Percentiles rank a stretch among this genome's conserved stretches.
Evolutionary conservation across 2,113 vertebrate genomes (phyloP).

Genomic region (Octodon degus): DNA sequence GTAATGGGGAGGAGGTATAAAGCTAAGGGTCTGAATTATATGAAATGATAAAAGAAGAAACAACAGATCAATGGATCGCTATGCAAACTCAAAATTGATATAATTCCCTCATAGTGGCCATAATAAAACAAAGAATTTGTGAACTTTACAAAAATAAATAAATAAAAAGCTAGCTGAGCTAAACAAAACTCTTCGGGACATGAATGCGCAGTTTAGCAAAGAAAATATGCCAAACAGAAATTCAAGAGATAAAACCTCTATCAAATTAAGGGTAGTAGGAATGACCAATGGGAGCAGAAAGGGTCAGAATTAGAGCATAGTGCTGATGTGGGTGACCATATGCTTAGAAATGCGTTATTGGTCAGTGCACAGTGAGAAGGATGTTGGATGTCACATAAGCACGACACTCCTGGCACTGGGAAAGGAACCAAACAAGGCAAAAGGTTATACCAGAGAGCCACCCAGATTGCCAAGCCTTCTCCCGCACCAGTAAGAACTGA

Average conservation of each 20-base stretch:
- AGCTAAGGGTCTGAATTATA: neutral
- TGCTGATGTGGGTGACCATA: neutral
- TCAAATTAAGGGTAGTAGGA: neutral
- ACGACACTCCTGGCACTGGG: too few species aligned
- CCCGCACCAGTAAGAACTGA: neutral
- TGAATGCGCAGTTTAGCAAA: neutral
- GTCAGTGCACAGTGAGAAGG: too few species aligned
- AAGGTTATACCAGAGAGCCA: neutral
- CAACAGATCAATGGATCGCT: neutral
- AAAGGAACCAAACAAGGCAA: neutral
- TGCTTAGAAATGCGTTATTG: neutral
- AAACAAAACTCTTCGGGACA: neutral
- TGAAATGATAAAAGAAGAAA: neutral
- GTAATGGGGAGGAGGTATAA: neutral
- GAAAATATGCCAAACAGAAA: neutral
- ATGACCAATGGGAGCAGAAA: neutral
- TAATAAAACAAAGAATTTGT: neutral
- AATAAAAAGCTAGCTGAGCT: neutral
- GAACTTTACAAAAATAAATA: neutral
- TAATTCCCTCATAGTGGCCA: neutral
- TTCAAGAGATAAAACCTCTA: neutral
- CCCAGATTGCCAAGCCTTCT: neutral
- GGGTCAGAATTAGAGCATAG: neutral
- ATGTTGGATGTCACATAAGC: too few species aligned
- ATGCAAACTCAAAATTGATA: neutral